Conservation (phyloP, 1,140 invertebrate genomes). For the Drosophila busckii region DNA sequence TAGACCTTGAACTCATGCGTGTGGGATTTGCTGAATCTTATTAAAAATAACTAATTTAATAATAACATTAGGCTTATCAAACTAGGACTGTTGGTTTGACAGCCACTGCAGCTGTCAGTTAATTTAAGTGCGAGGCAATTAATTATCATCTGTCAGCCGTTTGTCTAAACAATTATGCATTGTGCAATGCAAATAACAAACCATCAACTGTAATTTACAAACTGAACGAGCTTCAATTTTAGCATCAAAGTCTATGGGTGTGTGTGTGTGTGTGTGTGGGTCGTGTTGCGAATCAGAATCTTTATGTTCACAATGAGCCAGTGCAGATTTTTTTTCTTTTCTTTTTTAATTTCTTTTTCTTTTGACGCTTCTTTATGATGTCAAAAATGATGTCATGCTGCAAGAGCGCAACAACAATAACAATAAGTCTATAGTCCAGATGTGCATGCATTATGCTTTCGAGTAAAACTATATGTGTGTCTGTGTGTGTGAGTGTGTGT, state of each 20-base stretch:
- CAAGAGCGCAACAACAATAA: constrained; percentile 58
- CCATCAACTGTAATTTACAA: constrained; percentile 6
- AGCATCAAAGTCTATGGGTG: neutral
- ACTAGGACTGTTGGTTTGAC: constrained; percentile 26
- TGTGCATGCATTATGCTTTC: constrained; percentile 68
- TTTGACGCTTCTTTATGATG: constrained; percentile 44
- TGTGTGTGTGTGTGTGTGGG: constrained; percentile 29
- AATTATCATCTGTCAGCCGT: constrained; percentile 68
- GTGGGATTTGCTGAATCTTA: neutral
- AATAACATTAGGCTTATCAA: constrained; percentile 1
- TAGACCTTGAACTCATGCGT: neutral
- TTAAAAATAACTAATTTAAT: neutral
- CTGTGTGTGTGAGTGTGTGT: constrained; percentile 10
- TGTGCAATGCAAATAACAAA: constrained; percentile 1
- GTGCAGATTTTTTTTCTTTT: constrained; percentile 50
- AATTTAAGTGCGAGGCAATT: constrained; percentile 66
- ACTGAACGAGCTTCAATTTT: constrained; percentile 6
- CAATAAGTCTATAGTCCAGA: constrained; percentile 45
- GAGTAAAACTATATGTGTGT: neutral
- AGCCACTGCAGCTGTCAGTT: constrained; percentile 44
- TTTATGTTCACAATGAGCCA: constrained; percentile 12
- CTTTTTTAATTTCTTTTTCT: no score
- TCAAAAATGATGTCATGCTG: constrained; percentile 75
- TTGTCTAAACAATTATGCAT: constrained; percentile 71
- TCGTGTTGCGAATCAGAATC: constrained; percentile 15